phyloP scores from a whole-genome alignment of 2,888 invertebrate species.

The Thymelicus sylvestris region DNA sequence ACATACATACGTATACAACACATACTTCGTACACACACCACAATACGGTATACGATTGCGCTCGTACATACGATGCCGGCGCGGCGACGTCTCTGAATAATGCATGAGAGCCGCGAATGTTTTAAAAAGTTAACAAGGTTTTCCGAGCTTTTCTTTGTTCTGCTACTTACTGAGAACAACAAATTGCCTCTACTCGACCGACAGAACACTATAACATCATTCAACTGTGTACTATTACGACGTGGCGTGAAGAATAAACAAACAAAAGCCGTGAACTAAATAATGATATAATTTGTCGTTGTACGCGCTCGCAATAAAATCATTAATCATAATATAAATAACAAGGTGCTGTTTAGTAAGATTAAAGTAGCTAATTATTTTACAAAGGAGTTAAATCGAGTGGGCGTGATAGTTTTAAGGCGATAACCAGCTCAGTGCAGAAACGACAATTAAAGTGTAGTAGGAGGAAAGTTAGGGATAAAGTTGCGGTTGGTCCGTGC shows the following conservation, averaged over 20 bases:
- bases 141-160: constrained; percentile 79
- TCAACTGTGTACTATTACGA: constrained; percentile 44
- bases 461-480: constrained; percentile 58
- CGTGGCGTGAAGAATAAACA: constrained; percentile 41
- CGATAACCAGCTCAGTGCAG: constrained; percentile 45
- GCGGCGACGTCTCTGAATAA: constrained; percentile 71
- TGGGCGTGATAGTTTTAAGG: constrained; percentile 33
- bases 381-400: constrained; percentile 15
- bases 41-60: constrained; percentile 12
- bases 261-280: constrained; percentile 39
- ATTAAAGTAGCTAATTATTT: constrained; percentile 16
- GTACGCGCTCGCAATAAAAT: constrained; percentile 23
- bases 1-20: neutral
- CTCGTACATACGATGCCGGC: constrained; percentile 45
- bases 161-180: constrained; percentile 71
- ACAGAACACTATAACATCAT: constrained; percentile 49
- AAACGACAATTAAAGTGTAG: constrained; percentile 57
- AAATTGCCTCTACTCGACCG: constrained; percentile 65
- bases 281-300: constrained; percentile 31
- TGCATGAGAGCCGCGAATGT: constrained; percentile 76
- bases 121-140: constrained; percentile 83
- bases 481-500: constrained; percentile 59
- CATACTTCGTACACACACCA: constrained; percentile 29
- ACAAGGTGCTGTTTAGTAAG: constrained; percentile 17
- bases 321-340: constrained; percentile 30